A percentile compares a stretch with the other conserved stretches of the same genome.
Evolutionary conservation across 2,113 vertebrate species (phyloP).

Genomic region (Hiodon tergisus): DNA sequence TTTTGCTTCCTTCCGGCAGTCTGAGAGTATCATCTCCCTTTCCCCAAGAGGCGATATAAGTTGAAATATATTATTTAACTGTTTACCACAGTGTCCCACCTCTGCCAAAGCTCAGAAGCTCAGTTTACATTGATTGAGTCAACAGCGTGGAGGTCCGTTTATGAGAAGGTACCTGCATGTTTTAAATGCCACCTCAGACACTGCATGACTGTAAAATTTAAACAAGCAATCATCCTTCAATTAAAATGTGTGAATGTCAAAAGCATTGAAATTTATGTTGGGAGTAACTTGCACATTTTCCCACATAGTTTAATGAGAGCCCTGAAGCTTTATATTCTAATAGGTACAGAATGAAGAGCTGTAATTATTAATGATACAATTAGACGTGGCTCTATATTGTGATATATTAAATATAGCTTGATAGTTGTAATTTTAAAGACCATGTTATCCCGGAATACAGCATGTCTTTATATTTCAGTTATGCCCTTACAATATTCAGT

Average conservation of each 20-base stretch:
- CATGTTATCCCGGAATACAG: no score
- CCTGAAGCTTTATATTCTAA: neutral
- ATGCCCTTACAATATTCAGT: no score
- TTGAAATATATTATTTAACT: conserved; percentile 19
- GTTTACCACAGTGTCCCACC: neutral
- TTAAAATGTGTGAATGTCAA: conserved; percentile 4
- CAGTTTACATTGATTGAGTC: neutral
- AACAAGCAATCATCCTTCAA: neutral
- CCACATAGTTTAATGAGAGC: no score
- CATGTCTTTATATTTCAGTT: no score
- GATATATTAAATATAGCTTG: no score
- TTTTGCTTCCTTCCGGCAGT: neutral
- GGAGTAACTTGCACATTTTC: no score
- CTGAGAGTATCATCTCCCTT: neutral
- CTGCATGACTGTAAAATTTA: neutral
- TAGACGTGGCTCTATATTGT: no score
- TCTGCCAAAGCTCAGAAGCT: neutral
- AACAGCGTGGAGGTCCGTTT: neutral
- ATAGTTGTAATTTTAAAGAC: no score
- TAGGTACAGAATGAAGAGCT: neutral
- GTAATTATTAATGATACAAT: no score
- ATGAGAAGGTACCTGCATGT: neutral
- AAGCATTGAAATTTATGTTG: neutral
- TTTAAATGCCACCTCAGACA: neutral
- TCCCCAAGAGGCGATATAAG: conserved; percentile 12